Evolutionary conservation across 2,113 vertebrate genomes (phyloP).

Genomic region (Xenotilapia flavipinnis): DNA sequence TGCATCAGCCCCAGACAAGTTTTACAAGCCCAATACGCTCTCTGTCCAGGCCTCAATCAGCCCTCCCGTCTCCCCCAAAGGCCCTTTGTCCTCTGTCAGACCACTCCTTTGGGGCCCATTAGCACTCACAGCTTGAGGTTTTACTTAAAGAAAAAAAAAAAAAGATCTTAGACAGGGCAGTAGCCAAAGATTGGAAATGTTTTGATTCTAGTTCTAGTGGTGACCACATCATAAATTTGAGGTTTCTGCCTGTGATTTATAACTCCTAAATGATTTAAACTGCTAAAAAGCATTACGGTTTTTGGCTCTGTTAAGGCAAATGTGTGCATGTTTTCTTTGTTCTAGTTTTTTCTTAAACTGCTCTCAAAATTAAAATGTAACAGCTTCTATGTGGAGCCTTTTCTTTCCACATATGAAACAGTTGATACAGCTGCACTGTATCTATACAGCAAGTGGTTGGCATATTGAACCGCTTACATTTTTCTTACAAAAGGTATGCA

Average conservation of each 20-base stretch:
- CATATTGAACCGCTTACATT: neutral
- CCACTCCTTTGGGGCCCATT: constrained; percentile 24
- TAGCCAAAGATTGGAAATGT: neutral
- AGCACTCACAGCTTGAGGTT: constrained; percentile 27
- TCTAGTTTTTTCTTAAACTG: neutral
- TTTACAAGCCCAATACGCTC: constrained; percentile 45
- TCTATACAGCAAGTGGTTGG: neutral
- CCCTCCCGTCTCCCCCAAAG: neutral
- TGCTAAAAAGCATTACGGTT: neutral
- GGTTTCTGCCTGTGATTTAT: neutral
- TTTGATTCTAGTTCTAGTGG: neutral
- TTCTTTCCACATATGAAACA: neutral
- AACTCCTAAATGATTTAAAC: neutral
- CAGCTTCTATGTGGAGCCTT: neutral
- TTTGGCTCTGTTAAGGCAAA: neutral
- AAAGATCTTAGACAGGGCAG: neutral
- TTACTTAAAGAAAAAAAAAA: constrained; percentile 6
- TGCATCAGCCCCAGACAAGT: constrained; percentile 19
- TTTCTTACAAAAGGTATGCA: neutral
- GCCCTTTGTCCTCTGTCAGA: neutral
- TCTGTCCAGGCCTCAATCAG: constrained; percentile 10
- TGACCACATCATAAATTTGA: neutral
- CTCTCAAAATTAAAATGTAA: neutral
- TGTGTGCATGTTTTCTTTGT: neutral
- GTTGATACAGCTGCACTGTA: neutral